Percentiles rank a stretch among this genome's conserved stretches.
These are phyloP conservation scores for Caranx ignobilis DNA, from an alignment of 2,113 vertebrate species.

Conservation along the genomic window DNA sequence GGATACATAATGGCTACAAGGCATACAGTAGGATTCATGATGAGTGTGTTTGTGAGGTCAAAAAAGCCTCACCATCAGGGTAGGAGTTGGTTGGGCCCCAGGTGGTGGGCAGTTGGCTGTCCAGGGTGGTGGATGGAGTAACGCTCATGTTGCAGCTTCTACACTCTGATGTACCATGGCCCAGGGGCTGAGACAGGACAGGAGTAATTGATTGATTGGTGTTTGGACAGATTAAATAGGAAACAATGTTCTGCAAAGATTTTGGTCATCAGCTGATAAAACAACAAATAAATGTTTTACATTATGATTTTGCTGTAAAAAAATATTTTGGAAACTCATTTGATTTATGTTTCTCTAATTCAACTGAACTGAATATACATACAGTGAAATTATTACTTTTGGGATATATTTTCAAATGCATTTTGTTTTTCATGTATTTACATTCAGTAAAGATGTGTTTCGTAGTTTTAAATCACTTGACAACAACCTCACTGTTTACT, in stretches of 20 bases:
- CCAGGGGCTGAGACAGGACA: constrained; percentile 56
- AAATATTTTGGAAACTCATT: neutral
- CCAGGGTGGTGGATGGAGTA: constrained; percentile 70
- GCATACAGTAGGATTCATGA: neutral
- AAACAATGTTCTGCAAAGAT: neutral
- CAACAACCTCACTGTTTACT: neutral
- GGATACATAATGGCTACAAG: neutral
- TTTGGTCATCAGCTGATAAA: neutral
- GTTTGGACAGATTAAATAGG: neutral
- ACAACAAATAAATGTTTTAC: neutral
- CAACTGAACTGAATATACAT: too few species aligned
- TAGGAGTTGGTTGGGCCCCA: constrained; percentile 76
- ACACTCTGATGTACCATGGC: constrained; percentile 81
- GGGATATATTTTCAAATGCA: too few species aligned
- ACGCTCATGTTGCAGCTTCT: constrained; percentile 80
- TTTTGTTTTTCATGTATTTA: too few species aligned
- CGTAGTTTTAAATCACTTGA: too few species aligned
- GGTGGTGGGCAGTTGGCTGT: constrained; percentile 77
- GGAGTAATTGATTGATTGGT: constrained; percentile 10
- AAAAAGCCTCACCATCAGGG: constrained; percentile 75
- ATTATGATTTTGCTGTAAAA: neutral
- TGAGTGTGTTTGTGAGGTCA: neutral
- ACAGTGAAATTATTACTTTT: too few species aligned
- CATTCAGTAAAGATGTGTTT: too few species aligned
- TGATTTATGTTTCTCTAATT: too few species aligned